Conservation (phyloP, 1,140 invertebrate genomes). For the Drosophila biarmipes region DNA sequence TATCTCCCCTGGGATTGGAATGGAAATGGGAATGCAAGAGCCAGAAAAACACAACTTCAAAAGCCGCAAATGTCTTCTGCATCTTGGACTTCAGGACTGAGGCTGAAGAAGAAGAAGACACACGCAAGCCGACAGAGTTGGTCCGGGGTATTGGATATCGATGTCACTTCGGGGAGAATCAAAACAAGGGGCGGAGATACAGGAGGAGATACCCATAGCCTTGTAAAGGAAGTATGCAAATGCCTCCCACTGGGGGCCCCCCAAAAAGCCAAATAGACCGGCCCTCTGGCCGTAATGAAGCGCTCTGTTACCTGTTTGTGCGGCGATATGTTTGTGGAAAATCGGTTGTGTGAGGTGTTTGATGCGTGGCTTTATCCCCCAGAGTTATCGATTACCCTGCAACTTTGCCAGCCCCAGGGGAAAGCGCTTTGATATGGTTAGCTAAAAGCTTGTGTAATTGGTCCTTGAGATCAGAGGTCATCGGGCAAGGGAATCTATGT, state of each 20-base stretch:
- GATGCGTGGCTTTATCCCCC: conserved; percentile 34
- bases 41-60: conserved; percentile 18
- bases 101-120: conserved; percentile 18
- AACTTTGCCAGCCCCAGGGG: conserved; percentile 14
- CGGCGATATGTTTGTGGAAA: conserved; percentile 18
- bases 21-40: conserved; percentile 40
- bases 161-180: conserved; percentile 41
- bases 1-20: conserved; percentile 34
- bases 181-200: background rate
- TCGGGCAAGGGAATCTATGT: conserved; percentile 2
- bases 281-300: conserved; percentile 50
- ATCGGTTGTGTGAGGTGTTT: conserved; percentile 14
- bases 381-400: conserved; percentile 69
- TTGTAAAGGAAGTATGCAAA: conserved; percentile 45
- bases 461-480: conserved; percentile 27
- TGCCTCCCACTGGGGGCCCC: conserved; percentile 21
- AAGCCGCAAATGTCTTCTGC: conserved; percentile 51
- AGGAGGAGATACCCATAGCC: background rate
- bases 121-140: conserved; percentile 15
- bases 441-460: conserved; percentile 23
- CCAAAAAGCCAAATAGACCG: conserved; percentile 2
- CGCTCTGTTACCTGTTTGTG: conserved; percentile 26
- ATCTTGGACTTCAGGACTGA: conserved; percentile 31
- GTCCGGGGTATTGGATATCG: conserved; percentile 51
- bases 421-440: conserved; percentile 20